These are phyloP conservation scores for Glandiceps talaboti DNA, from an alignment of 53 echinoderm and acorn worm species.

Conservation along the genomic window DNA sequence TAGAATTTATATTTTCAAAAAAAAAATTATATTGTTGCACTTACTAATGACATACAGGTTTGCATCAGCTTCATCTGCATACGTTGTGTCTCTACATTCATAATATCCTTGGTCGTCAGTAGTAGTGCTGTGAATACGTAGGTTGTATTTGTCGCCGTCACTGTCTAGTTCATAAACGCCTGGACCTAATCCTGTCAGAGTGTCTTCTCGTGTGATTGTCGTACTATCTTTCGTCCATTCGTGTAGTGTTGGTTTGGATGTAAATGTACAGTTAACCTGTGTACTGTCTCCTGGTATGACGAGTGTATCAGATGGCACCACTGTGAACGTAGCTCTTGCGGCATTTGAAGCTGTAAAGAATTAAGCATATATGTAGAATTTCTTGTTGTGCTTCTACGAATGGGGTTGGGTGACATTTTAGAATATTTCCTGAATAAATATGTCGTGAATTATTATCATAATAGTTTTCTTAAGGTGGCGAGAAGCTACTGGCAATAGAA, in stretches of 20 bases:
- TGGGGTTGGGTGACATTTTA: too few relatives aligned
- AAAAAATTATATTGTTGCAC: too few relatives aligned
- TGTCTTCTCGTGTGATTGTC: background rate
- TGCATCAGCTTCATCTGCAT: too few relatives aligned
- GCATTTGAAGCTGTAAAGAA: too few relatives aligned
- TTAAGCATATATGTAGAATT: too few relatives aligned
- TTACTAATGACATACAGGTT: too few relatives aligned
- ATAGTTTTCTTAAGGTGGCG: too few relatives aligned
- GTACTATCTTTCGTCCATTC: background rate
- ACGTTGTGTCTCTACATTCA: background rate
- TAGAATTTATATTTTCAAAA: too few relatives aligned
- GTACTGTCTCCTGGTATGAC: background rate
- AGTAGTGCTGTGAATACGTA: background rate
- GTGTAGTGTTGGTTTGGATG: background rate
- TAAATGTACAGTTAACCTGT: background rate
- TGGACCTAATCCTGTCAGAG: background rate
- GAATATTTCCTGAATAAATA: too few relatives aligned
- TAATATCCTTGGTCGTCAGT: background rate
- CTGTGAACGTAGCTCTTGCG: background rate
- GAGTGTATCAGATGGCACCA: background rate
- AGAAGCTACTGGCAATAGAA: too few relatives aligned
- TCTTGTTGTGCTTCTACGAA: too few relatives aligned
- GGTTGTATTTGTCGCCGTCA: background rate
- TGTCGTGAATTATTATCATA: too few relatives aligned
- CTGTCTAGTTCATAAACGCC: background rate